Evolutionary conservation across 2,888 invertebrate species (phyloP).

Genomic region (Lamellibrachia satsuma): DNA sequence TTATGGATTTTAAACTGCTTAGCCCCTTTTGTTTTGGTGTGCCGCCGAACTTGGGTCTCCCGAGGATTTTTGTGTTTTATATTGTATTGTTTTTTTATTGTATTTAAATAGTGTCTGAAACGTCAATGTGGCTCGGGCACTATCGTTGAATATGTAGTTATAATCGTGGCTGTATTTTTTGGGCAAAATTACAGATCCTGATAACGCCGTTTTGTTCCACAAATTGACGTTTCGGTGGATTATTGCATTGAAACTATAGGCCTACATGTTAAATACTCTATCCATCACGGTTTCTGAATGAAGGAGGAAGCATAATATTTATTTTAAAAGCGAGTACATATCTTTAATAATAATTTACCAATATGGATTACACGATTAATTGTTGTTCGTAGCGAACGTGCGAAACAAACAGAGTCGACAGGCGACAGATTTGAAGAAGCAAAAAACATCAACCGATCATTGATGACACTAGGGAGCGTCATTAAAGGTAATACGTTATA

Average conservation of each 20-base stretch:
- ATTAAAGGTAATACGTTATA: conserved; percentile 43
- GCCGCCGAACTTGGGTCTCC: too few relatives aligned
- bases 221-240: neutral
- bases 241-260: neutral
- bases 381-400: conserved; percentile 41
- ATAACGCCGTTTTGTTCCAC: neutral
- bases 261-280: neutral
- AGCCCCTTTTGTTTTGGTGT: too few relatives aligned
- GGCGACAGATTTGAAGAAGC: conserved; percentile 47
- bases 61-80: too few relatives aligned
- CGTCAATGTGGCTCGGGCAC: too few relatives aligned
- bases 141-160: neutral
- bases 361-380: neutral
- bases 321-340: neutral
- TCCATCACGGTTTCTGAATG: neutral
- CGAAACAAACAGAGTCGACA: conserved; percentile 45
- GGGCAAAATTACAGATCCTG: neutral
- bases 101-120: too few relatives aligned
- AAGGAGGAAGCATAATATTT: neutral
- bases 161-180: neutral
- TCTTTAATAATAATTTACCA: neutral
- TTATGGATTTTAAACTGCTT: too few relatives aligned
- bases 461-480: conserved; percentile 43
- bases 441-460: conserved; percentile 46
- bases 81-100: too few relatives aligned